phyloP scores from a whole-genome alignment of 1,140 invertebrate species.

The Polyergus mexicanus region DNA sequence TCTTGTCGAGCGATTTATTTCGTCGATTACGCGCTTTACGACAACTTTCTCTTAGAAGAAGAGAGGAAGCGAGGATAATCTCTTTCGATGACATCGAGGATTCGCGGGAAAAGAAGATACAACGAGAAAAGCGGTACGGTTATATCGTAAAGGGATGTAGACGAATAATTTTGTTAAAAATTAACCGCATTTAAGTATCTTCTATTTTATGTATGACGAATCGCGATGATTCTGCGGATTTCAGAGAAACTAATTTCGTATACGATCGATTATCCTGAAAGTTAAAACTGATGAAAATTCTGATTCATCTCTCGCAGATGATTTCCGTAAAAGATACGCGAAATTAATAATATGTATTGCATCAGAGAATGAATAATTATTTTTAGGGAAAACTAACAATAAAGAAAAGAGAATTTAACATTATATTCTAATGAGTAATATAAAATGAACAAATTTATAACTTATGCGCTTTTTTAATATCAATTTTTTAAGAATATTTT shows the following conservation, averaged over 20 bases:
- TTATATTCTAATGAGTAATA: background rate
- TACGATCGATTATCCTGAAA: slow-evolving; percentile 30
- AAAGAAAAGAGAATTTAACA: background rate
- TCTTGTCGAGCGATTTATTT: slow-evolving; percentile 37
- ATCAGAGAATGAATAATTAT: background rate
- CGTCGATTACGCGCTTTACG: slow-evolving; percentile 53
- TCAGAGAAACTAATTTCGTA: slow-evolving; percentile 43
- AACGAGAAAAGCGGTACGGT: background rate
- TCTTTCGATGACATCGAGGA: slow-evolving; percentile 23
- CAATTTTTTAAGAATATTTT: background rate
- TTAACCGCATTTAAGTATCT: slow-evolving; percentile 8
- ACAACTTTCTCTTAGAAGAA: slow-evolving; percentile 54
- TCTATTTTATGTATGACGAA: slow-evolving; percentile 13
- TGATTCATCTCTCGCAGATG: slow-evolving; percentile 36
- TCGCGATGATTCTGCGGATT: slow-evolving; percentile 28
- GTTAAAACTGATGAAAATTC: slow-evolving; percentile 19
- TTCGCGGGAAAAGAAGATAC: slow-evolving; percentile 43
- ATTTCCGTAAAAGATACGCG: background rate
- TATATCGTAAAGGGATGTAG: background rate
- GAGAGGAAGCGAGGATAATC: slow-evolving; percentile 48
- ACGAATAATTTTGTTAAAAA: slow-evolving; percentile 7
- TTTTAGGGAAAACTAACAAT: background rate
- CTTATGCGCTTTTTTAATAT: background rate
- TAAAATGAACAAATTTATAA: background rate
- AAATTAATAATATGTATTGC: slow-evolving; percentile 15